phyloP scores from a whole-genome alignment of 2,797 vertebrate species.

The Xenopus petersii region DNA sequence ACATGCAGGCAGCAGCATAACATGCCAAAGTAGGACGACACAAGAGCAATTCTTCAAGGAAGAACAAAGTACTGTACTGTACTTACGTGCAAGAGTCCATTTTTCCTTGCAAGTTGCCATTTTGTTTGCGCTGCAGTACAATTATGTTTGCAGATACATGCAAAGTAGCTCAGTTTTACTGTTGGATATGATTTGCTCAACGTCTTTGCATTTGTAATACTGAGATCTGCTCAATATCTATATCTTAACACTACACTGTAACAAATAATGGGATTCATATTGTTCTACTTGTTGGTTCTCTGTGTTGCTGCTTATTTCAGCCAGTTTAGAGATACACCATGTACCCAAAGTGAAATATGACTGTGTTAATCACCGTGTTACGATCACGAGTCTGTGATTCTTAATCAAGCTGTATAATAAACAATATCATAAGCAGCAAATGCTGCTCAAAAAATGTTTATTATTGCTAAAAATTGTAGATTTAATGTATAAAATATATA shows the following conservation, averaged over 20 bases:
- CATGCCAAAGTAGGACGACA: constrained; percentile 33
- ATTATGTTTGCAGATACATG: constrained; percentile 35
- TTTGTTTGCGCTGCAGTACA: constrained; percentile 63
- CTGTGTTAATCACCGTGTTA: constrained; percentile 61
- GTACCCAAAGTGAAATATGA: constrained; percentile 50
- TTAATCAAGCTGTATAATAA: constrained; percentile 67
- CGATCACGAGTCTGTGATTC: constrained; percentile 66
- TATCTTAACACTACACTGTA: constrained; percentile 61
- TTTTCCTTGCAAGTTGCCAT: constrained; percentile 1
- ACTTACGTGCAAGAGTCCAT: constrained; percentile 45
- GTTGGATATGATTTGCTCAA: constrained; percentile 52
- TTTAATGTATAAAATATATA: constrained; percentile 73
- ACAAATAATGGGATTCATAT: constrained; percentile 32
- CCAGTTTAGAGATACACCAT: constrained; percentile 60
- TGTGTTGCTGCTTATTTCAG: constrained; percentile 58
- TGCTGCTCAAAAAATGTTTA: constrained; percentile 60
- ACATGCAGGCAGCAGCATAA: neutral
- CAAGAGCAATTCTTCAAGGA: constrained; percentile 25
- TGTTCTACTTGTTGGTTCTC: constrained; percentile 50
- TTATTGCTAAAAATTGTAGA: constrained; percentile 73
- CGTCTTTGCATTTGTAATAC: constrained; percentile 66
- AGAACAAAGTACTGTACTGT: constrained; percentile 27
- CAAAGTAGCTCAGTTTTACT: constrained; percentile 54
- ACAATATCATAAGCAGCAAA: constrained; percentile 59
- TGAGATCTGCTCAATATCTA: constrained; percentile 52